Base-by-base conservation (phyloP, 2,888 invertebrate species). In the Sphaeridia pumilis region DNA sequence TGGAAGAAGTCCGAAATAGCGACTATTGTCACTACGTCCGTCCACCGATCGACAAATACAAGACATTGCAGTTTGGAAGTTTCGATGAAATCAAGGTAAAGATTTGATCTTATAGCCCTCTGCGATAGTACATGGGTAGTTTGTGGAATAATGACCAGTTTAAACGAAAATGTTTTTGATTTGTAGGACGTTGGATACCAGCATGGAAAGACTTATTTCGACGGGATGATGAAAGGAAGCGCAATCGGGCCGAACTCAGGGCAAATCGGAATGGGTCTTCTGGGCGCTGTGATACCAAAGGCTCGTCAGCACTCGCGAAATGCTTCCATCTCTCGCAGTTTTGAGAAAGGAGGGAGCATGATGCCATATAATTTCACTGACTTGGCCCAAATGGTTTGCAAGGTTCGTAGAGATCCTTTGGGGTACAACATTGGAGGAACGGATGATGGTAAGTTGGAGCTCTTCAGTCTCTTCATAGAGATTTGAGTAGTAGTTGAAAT, bases 21-120 rank as follows among this genome's bases (percentile, higher is more conserved):
- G 90, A 93, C 70, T 97, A 95, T 71, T 97, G 95, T 74, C 90
- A 94, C 69, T 99, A 99, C 73, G 87, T 99, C 63, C 80, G 98
- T 1, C 98, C 98, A 2, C 95, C 98, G 0, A 97, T 99, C 65
- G 97, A 99, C 72, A 84, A 84, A 67, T 99, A 88, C 74, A 89
- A 87, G 69, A 98, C 97, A 0, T 75, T 98, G 12, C 97, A 98
- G 69, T 99, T 99, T 72, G 87, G 89, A 1, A 86, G 85, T 69
- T 97, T 94, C 72, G 94, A 97, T 72, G 94, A 95, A 73, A 95
- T 97, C 63, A 83, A 87, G 69, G 73, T 72, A 63, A n/a, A n/a
- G 22, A 22, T 28, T 46, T 35, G 12, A 36, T 21, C 7, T 47
- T 14, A 14, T 17, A 12, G 31, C 24, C n/a, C n/a, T n/a, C n/a